Conservation (phyloP, 2,113 vertebrate species). For the Barbus barbus region DNA sequence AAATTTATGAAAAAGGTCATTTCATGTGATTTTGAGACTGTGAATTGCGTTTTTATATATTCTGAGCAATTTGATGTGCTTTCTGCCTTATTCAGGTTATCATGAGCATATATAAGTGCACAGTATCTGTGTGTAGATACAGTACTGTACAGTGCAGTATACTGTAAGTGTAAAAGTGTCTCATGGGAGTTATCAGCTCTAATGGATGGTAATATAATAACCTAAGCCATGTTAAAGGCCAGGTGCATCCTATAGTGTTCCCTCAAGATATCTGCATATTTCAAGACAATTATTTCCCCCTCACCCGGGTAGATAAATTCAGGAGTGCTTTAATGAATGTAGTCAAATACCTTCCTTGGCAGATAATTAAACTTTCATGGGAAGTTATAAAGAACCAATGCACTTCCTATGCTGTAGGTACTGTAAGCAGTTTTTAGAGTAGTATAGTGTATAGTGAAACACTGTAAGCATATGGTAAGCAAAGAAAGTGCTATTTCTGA, state of each 20-base stretch:
- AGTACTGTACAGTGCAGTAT: background rate
- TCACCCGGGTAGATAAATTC: background rate
- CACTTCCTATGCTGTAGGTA: background rate
- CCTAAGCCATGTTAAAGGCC: background rate
- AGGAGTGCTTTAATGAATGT: slow-evolving; percentile 13
- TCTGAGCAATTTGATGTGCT: background rate
- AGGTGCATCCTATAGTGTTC: background rate
- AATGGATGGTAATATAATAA: slow-evolving; percentile 20
- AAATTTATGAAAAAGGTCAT: background rate
- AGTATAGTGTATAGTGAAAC: background rate
- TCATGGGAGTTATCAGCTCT: background rate
- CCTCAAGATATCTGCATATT: slow-evolving; percentile 32
- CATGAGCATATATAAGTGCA: background rate
- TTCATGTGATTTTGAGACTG: background rate
- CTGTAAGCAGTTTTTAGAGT: background rate
- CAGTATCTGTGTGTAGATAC: background rate
- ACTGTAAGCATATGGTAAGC: background rate
- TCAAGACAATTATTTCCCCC: slow-evolving; percentile 7
- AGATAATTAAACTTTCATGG: slow-evolving; percentile 26
- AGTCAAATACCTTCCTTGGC: slow-evolving; percentile 6
- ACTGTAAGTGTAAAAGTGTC: background rate
- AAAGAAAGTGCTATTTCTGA: background rate
- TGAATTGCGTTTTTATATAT: background rate
- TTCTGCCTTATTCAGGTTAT: background rate
- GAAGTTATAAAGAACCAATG: background rate